Evolutionary conservation across 2,888 invertebrate genomes (phyloP).

Genomic region (Erannis defoliaria): DNA sequence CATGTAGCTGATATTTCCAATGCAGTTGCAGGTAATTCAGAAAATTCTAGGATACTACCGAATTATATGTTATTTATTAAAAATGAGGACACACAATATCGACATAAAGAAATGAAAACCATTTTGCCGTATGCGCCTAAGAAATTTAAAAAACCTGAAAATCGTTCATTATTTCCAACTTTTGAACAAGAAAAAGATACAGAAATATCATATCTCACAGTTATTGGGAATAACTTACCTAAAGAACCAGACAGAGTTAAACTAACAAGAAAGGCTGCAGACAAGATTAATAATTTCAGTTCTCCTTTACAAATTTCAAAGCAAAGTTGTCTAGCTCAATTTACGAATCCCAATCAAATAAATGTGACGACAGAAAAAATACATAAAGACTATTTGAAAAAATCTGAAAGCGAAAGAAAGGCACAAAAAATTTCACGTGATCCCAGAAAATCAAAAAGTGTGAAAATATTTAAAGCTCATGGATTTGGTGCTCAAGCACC

Average conservation of each 20-base stretch:
- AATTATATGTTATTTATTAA: background rate
- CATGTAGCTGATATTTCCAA: background rate
- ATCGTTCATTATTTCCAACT: slow-evolving; percentile 31
- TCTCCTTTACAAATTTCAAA: background rate
- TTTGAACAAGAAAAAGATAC: slow-evolving; percentile 32
- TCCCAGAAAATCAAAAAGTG: slow-evolving; percentile 1
- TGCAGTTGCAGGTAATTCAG: background rate
- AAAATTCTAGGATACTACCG: background rate
- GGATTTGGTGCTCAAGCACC: background rate
- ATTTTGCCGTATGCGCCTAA: background rate
- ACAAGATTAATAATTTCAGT: background rate
- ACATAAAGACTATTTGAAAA: slow-evolving; percentile 19
- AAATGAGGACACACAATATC: slow-evolving; percentile 7
- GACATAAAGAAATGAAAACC: slow-evolving; percentile 13
- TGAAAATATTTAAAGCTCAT: slow-evolving; percentile 1
- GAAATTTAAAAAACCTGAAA: background rate
- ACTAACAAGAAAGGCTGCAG: background rate
- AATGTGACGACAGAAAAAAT: background rate
- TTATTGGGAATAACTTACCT: background rate
- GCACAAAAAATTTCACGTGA: background rate
- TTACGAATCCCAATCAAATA: background rate
- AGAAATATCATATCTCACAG: background rate
- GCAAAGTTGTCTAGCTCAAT: background rate
- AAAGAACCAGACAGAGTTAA: background rate
- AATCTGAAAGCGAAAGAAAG: slow-evolving; percentile 20